These are phyloP conservation scores for Threskiornis aethiopicus DNA, from an alignment of 2,797 vertebrate species.

Conservation along the genomic window DNA sequence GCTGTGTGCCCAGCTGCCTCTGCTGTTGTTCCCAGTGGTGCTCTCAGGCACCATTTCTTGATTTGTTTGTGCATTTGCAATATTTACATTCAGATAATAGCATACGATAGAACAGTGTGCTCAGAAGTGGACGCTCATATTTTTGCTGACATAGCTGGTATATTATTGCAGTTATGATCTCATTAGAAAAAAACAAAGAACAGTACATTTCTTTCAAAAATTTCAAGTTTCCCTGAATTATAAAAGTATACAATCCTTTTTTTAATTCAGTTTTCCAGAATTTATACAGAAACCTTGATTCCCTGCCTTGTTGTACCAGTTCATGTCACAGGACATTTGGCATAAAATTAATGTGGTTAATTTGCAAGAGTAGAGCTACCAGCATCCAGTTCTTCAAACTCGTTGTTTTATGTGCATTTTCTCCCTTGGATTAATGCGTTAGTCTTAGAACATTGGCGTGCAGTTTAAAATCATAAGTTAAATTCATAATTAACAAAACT, in stretches of 20 bases:
- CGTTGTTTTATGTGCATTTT: background rate
- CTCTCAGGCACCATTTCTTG: background rate
- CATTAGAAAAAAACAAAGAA: background rate
- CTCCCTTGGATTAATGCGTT: background rate
- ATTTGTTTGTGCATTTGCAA: background rate
- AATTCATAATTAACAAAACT: background rate
- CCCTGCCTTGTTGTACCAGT: background rate
- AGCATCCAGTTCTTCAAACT: background rate
- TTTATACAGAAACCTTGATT: background rate
- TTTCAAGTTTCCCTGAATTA: background rate
- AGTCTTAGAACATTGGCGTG: background rate
- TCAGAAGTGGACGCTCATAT: background rate
- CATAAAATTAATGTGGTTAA: background rate
- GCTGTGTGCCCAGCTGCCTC: background rate
- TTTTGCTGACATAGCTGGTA: background rate
- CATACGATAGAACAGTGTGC: background rate
- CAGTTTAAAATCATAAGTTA: background rate
- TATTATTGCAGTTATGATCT: background rate
- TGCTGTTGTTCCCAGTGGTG: background rate
- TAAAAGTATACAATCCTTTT: background rate
- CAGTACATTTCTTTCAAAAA: background rate
- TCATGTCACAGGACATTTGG: background rate
- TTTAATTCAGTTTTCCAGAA: background rate
- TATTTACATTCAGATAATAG: background rate
- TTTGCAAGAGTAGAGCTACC: background rate